Evolutionary conservation across 2,113 vertebrate genomes (phyloP).

Genomic region (Salvelinus sp.): DNA sequence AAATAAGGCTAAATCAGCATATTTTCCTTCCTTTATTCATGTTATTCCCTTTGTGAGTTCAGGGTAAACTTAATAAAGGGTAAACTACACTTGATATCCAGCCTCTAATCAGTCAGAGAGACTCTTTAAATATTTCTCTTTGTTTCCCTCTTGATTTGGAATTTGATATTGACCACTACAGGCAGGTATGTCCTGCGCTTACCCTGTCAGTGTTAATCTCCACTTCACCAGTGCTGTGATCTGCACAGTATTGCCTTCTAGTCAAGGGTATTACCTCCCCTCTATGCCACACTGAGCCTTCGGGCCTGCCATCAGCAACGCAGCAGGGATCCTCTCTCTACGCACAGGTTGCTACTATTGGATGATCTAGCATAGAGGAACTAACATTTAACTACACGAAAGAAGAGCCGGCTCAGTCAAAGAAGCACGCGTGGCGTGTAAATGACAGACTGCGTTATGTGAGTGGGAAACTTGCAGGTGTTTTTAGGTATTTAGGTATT

Average conservation of each 20-base stretch:
- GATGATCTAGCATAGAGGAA: constrained; percentile 25
- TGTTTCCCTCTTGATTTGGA: constrained; percentile 11
- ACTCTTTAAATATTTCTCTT: neutral
- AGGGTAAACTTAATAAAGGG: neutral
- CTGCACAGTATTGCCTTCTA: constrained; percentile 35
- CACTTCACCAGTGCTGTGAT: constrained; percentile 26
- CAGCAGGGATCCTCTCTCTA: constrained; percentile 24
- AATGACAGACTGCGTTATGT: neutral
- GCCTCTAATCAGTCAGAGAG: neutral
- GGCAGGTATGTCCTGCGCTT: constrained; percentile 24
- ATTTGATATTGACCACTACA: constrained; percentile 16
- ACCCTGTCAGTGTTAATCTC: constrained; percentile 40
- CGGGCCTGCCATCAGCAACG: constrained; percentile 39
- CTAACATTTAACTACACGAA: constrained; percentile 12
- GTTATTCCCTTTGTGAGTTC: neutral
- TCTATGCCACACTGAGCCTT: constrained; percentile 22
- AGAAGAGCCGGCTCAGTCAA: constrained; percentile 16
- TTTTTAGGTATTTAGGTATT: too few relatives aligned
- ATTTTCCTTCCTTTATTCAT: neutral
- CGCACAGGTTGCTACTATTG: constrained; percentile 10
- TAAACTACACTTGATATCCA: neutral
- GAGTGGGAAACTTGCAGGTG: too few relatives aligned
- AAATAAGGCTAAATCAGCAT: too few relatives aligned
- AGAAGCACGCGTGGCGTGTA: neutral
- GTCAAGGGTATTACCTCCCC: constrained; percentile 28